These are phyloP conservation scores for Caradrina clavipalpis DNA, from an alignment of 2,888 invertebrate genomes.

Conservation along the genomic window DNA sequence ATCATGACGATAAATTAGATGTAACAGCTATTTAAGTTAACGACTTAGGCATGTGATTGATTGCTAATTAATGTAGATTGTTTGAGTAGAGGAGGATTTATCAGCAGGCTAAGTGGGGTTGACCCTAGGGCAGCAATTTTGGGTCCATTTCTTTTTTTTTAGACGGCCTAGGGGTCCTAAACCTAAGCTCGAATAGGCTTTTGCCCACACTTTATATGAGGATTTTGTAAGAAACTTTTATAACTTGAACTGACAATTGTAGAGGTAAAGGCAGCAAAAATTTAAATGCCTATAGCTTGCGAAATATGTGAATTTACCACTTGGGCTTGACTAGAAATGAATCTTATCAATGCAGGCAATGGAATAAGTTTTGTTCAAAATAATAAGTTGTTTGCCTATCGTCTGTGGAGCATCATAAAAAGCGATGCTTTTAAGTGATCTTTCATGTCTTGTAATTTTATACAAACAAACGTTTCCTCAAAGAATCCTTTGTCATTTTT, in stretches of 20 bases:
- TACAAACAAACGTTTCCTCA: constrained; percentile 14
- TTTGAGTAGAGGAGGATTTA: neutral
- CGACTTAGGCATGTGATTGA: constrained; percentile 11
- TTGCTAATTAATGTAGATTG: constrained; percentile 7
- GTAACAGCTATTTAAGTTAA: constrained; percentile 27
- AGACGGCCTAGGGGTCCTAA: no score
- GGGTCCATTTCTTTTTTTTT: no score
- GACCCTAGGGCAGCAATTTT: no score
- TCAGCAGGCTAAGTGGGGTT: no score
- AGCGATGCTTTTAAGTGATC: neutral
- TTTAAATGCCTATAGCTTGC: no score
- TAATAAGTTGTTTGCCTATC: neutral
- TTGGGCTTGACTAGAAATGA: no score
- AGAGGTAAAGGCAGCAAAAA: no score
- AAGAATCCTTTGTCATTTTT: neutral
- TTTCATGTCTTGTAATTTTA: constrained; percentile 19
- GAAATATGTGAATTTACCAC: no score
- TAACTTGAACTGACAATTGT: no score
- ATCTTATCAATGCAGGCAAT: neutral
- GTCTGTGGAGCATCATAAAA: neutral
- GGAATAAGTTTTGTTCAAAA: neutral
- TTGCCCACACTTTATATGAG: no score
- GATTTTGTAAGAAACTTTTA: no score
- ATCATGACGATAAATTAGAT: constrained; percentile 25
- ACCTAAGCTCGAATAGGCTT: no score